Percentiles rank a stretch among this genome's conserved stretches.
phyloP scores from a whole-genome alignment of 53 echinoderm and acorn worm species.

The Mesocentrotus franciscanus region DNA sequence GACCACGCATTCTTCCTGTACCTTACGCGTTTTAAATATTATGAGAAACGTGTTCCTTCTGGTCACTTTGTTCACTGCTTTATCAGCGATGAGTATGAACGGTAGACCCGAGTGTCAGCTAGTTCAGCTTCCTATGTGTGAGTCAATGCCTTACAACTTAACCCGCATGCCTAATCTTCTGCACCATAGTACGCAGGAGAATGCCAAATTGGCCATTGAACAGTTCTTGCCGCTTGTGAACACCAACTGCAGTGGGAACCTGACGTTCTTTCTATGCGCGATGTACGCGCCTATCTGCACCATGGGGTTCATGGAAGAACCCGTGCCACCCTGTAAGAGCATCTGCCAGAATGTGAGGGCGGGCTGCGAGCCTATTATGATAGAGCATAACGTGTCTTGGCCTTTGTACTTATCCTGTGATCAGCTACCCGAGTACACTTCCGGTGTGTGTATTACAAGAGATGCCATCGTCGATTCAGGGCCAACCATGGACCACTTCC shows the following conservation, averaged over 20 bases:
- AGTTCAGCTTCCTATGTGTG: conserved; percentile 90
- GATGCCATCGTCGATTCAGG: conserved; percentile 93
- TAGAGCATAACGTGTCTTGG: conserved; percentile 86
- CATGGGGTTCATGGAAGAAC: conserved; percentile 84
- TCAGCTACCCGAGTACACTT: conserved; percentile 89
- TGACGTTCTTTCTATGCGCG: conserved; percentile 92
- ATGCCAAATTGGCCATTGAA: conserved; percentile 91
- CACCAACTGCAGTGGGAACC: conserved; percentile 88
- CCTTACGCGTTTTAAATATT: neutral
- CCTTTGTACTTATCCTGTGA: conserved; percentile 85
- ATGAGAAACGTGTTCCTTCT: neutral
- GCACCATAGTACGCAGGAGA: conserved; percentile 98
- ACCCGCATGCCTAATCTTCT: conserved; percentile 96
- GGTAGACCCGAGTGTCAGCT: conserved; percentile 80
- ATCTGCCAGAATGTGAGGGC: conserved; percentile 79
- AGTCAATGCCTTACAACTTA: conserved; percentile 87
- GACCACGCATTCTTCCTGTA: neutral
- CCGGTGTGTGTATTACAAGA: conserved; percentile 94
- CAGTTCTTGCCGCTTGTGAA: conserved; percentile 88
- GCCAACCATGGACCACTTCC: neutral
- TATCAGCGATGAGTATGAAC: conserved; percentile 9
- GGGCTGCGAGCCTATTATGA: conserved; percentile 91
- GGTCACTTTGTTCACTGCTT: neutral
- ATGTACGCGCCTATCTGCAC: conserved; percentile 99
- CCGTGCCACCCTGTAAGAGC: conserved; percentile 93